phyloP scores from a whole-genome alignment of 1,140 invertebrate species.

The Cheumatopsyche charites region DNA sequence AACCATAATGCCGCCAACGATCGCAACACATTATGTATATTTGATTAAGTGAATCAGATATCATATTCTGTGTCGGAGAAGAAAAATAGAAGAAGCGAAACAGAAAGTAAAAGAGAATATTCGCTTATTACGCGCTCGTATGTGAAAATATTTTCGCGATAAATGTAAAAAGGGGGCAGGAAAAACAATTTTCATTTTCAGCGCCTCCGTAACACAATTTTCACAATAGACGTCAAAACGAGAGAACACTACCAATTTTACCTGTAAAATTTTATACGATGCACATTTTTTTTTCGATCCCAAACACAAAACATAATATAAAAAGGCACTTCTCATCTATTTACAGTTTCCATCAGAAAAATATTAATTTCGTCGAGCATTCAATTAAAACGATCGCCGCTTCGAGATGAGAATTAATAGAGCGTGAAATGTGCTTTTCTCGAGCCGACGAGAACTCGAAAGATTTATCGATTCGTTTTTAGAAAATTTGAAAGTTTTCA shows the following conservation, averaged over 20 bases:
- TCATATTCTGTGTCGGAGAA: conserved; percentile 16
- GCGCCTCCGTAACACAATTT: not conserved
- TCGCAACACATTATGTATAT: conserved; percentile 33
- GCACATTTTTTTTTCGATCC: too few relatives aligned
- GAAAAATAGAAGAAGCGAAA: not conserved
- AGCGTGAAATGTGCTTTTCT: too few relatives aligned
- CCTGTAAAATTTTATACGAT: not conserved
- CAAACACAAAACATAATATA: too few relatives aligned
- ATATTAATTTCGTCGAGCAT: too few relatives aligned
- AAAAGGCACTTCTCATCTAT: too few relatives aligned
- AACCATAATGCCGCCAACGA: conserved; percentile 24
- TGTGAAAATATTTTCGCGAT: conserved; percentile 29
- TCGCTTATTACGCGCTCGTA: conserved; percentile 24
- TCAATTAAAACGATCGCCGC: too few relatives aligned
- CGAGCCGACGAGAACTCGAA: too few relatives aligned
- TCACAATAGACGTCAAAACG: conserved; percentile 3
- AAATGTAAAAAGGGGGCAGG: conserved; percentile 16
- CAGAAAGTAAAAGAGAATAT: not conserved
- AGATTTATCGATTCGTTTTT: too few relatives aligned
- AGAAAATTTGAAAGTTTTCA: too few relatives aligned
- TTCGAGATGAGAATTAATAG: too few relatives aligned
- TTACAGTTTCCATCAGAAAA: too few relatives aligned
- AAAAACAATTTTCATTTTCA: conserved; percentile 31
- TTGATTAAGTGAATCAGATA: conserved; percentile 34
- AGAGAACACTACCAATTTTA: conserved; percentile 2